A percentile compares a stretch with the other conserved stretches of the same genome.
Evolutionary conservation across 2,888 invertebrate species (phyloP).

Genomic region (Agrotis exclamationis): DNA sequence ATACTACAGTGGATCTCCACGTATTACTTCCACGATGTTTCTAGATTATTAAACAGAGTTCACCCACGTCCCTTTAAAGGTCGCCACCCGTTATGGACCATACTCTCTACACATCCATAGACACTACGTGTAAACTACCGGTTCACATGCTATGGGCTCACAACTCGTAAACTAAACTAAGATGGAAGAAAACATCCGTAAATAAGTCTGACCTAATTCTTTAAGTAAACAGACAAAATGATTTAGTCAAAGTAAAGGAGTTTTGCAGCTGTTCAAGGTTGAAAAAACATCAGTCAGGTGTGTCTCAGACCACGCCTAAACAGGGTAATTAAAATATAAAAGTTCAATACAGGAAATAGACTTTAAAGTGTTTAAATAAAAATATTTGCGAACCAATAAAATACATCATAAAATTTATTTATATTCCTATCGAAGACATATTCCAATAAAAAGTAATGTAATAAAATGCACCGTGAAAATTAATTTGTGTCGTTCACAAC

Average conservation of each 20-base stretch:
- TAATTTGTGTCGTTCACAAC: neutral
- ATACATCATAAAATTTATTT: neutral
- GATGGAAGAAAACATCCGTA: neutral
- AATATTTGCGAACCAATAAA: slow-evolving; percentile 15
- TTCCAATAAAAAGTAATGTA: neutral
- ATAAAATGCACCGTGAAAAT: neutral
- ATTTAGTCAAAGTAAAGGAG: neutral
- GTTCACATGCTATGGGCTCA: slow-evolving; percentile 26
- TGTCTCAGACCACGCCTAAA: too few species aligned
- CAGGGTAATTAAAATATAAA: too few species aligned
- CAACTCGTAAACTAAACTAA: slow-evolving; percentile 19
- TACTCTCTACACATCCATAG: neutral
- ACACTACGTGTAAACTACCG: slow-evolving; percentile 19
- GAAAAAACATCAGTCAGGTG: neutral
- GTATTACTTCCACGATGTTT: neutral
- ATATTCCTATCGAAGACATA: neutral
- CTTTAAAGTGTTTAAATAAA: too few species aligned
- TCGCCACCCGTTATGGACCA: neutral
- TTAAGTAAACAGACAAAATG: slow-evolving; percentile 1
- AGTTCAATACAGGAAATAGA: too few species aligned
- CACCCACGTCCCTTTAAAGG: slow-evolving; percentile 5
- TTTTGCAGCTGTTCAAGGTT: neutral
- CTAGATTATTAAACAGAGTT: slow-evolving; percentile 3
- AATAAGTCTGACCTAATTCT: slow-evolving; percentile 13
- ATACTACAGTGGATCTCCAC: too few species aligned